Evolutionary conservation across 1,140 invertebrate genomes (phyloP).

Genomic region (Drosophila murphyi): DNA sequence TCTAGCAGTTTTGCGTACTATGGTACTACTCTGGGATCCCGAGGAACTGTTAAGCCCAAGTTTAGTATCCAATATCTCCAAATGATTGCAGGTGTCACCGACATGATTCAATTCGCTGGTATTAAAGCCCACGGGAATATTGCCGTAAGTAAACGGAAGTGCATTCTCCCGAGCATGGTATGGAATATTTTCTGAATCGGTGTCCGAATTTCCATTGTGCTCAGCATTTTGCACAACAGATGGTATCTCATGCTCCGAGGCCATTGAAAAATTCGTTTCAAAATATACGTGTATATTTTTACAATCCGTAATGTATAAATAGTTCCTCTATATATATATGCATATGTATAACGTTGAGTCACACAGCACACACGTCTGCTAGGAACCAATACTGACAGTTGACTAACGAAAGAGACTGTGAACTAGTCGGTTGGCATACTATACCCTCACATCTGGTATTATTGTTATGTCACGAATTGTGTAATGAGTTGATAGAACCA

Average conservation of each 20-base stretch:
- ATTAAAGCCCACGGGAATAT: conserved; percentile 69
- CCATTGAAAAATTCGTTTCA: conserved; percentile 28
- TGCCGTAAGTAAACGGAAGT: conserved; percentile 90
- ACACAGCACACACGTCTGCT: conserved; percentile 23
- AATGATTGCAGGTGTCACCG: background rate
- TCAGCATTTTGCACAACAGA: conserved; percentile 25
- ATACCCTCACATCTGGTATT: background rate
- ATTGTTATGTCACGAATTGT: background rate
- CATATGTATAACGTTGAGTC: background rate
- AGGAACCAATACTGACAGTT: conserved; percentile 12
- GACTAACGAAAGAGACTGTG: conserved; percentile 21
- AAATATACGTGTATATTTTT: conserved; percentile 31
- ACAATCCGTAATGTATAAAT: conserved; percentile 26
- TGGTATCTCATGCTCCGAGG: conserved; percentile 17
- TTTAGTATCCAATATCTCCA: conserved; percentile 7
- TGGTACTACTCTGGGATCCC: conserved; percentile 18
- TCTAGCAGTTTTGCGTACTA: conserved; percentile 41
- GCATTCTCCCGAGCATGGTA: conserved; percentile 91
- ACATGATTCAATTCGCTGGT: conserved; percentile 52
- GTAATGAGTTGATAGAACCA: background rate
- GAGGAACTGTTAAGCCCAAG: background rate
- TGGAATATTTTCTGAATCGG: conserved; percentile 86
- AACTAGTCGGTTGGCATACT: background rate
- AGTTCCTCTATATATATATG: conserved; percentile 8
- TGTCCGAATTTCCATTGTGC: conserved; percentile 1